phyloP scores from a whole-genome alignment of 1,140 invertebrate genomes.

The Heterodera schachtii region DNA sequence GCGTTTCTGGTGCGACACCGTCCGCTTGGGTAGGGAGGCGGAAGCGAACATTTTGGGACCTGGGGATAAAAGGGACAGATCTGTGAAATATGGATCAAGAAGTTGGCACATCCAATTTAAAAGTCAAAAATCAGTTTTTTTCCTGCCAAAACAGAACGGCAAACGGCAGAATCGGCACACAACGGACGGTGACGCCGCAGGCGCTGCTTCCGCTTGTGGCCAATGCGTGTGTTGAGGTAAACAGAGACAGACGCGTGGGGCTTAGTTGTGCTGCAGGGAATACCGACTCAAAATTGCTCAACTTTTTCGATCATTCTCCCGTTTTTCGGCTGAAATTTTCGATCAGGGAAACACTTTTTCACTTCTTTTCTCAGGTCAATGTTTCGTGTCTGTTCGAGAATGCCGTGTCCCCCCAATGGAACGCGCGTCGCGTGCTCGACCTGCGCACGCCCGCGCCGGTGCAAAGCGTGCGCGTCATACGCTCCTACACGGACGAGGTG shows the following conservation, averaged over 20 bases:
- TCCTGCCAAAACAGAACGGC: neutral
- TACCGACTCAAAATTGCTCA: too few relatives aligned
- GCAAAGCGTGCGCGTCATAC: neutral
- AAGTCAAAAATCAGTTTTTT: too few relatives aligned
- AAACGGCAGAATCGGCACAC: neutral
- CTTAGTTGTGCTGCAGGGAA: too few relatives aligned
- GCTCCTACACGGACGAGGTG: conserved; percentile 6
- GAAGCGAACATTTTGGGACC: too few relatives aligned
- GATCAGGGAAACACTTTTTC: too few relatives aligned
- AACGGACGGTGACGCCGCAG: conserved; percentile 1
- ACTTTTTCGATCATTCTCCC: too few relatives aligned
- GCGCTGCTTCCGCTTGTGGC: conserved; percentile 16
- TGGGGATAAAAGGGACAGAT: too few relatives aligned
- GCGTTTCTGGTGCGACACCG: conserved; percentile 54
- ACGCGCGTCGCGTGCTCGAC: conserved; percentile 56
- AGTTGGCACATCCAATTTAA: conserved; percentile 22
- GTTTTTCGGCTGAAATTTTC: too few relatives aligned
- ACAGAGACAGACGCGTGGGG: neutral
- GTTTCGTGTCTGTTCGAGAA: conserved; percentile 60
- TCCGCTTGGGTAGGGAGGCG: conserved; percentile 25
- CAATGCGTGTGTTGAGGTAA: conserved; percentile 16
- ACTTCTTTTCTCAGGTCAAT: conserved; percentile 41
- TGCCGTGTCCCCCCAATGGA: conserved; percentile 53
- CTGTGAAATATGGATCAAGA: neutral
- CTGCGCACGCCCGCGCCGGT: conserved; percentile 47